Percentiles rank a stretch among this genome's conserved stretches.
Evolutionary conservation across 1,140 invertebrate species (phyloP).

Genomic region (Bombus superbus): DNA sequence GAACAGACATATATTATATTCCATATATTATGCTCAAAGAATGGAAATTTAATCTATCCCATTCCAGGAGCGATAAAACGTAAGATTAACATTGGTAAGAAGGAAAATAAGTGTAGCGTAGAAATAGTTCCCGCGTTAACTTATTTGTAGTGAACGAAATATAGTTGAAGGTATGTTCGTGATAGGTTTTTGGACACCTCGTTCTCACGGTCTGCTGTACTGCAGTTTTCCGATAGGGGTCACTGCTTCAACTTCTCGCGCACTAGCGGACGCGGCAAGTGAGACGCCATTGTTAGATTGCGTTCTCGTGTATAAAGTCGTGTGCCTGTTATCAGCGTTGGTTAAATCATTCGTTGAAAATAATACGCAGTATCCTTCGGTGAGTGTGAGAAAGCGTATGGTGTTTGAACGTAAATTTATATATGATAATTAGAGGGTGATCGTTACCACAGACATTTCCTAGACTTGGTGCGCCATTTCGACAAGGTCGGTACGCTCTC

Average conservation of each 20-base stretch:
- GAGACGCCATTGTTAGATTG: slow-evolving; percentile 59
- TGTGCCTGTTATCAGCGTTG: not conserved
- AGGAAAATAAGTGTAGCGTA: not conserved
- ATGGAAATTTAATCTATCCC: not conserved
- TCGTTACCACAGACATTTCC: not conserved
- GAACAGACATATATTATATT: not conserved
- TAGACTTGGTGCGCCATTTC: slow-evolving; percentile 52
- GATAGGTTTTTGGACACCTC: slow-evolving; percentile 38
- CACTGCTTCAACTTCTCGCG: slow-evolving; percentile 3
- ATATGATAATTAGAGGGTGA: not conserved
- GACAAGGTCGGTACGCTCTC: slow-evolving; percentile 50
- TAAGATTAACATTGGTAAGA: not conserved
- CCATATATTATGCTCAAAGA: not conserved
- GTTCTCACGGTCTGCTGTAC: not conserved
- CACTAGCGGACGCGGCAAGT: slow-evolving; percentile 46
- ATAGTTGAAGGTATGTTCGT: not conserved
- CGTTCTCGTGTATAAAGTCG: slow-evolving; percentile 37
- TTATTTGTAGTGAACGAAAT: not conserved
- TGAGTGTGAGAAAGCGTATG: not conserved
- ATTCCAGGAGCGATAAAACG: not conserved
- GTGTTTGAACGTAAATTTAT: not conserved
- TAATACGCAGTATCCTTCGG: not conserved
- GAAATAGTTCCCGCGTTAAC: slow-evolving; percentile 12
- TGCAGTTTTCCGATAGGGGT: not conserved
- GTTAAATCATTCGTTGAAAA: slow-evolving; percentile 8